These are phyloP conservation scores for Tethea ocularis DNA, from an alignment of 2,888 invertebrate species.

Conservation along the genomic window DNA sequence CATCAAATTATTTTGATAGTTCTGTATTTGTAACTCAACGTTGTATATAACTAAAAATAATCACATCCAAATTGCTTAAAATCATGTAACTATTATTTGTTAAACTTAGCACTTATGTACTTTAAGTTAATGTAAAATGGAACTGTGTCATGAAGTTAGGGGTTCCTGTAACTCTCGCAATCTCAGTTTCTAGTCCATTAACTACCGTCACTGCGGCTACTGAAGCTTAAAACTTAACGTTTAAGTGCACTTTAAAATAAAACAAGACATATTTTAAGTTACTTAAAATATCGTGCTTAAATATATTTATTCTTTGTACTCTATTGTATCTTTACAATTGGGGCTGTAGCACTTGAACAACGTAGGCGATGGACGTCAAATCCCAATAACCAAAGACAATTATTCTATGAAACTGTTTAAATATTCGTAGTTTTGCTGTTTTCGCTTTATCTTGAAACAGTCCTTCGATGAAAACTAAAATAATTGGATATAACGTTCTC, in stretches of 20 bases:
- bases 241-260: not conserved
- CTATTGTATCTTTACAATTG: no score
- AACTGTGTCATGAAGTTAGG: not conserved
- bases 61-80: no score
- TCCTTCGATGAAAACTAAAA: no score
- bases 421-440: no score
- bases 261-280: not conserved
- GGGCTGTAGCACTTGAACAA: not conserved
- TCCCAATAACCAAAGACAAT: no score
- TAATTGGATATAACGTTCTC: no score
- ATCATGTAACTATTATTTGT: not conserved
- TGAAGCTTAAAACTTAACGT: constrained; percentile 1
- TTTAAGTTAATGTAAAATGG: not conserved
- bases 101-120: not conserved
- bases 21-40: not conserved
- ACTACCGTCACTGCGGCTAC: not conserved
- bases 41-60: not conserved
- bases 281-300: no score
- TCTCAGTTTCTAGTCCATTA: constrained; percentile 2
- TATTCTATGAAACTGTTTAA: no score
- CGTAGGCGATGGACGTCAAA: not conserved
- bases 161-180: not conserved
- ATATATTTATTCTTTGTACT: no score
- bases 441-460: no score
- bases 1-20: no score